These are phyloP conservation scores for Microplitis deprimator DNA, from an alignment of 2,888 invertebrate genomes.

Conservation along the genomic window DNA sequence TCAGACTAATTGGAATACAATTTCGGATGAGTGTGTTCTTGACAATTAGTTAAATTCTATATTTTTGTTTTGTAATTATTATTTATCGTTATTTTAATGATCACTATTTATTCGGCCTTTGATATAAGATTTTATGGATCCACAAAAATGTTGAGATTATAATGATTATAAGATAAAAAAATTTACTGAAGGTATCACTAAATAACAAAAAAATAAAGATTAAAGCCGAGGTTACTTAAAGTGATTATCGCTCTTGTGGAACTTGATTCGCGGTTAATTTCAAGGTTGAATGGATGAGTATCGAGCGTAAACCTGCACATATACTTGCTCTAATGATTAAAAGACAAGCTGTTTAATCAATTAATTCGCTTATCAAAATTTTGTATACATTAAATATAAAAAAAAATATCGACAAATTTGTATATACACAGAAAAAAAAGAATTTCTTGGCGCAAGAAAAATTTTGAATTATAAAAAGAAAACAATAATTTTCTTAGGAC, in stretches of 20 bases:
- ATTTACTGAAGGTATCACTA: neutral
- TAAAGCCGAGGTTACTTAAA: neutral
- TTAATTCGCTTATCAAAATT: neutral
- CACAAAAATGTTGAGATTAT: neutral
- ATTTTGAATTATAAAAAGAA: no score
- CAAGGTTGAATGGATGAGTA: constrained; percentile 24
- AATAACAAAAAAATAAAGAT: neutral
- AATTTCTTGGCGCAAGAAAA: no score
- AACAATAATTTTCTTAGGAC: no score
- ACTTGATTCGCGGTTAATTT: constrained; percentile 31
- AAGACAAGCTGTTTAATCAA: neutral
- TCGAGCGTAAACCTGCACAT: neutral
- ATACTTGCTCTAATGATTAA: neutral
- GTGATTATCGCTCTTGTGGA: constrained; percentile 27
- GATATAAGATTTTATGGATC: neutral
- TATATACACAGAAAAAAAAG: no score
- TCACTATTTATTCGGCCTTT: neutral
- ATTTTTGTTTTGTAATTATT: neutral
- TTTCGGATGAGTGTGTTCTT: neutral
- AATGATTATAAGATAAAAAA: no score
- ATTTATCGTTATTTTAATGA: neutral
- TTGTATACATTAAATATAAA: neutral
- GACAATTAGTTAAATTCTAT: neutral
- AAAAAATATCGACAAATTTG: neutral
- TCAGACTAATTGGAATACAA: neutral